Percentiles rank a stretch among this genome's conserved stretches.
Conservation (phyloP, 2,113 vertebrate genomes). For the Odocoileus hemionus region DNA sequence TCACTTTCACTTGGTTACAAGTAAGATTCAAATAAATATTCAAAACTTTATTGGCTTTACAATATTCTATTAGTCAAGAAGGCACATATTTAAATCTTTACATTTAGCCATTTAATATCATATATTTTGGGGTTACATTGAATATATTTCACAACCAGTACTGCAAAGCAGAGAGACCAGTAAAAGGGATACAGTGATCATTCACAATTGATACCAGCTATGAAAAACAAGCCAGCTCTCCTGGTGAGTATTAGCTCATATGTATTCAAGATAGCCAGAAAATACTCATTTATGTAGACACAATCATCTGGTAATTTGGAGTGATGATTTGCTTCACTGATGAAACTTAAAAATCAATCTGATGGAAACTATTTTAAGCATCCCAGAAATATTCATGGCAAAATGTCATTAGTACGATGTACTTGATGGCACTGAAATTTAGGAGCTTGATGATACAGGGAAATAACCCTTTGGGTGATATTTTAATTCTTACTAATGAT, state of each 20-base stretch:
- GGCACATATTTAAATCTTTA: not conserved
- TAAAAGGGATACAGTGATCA: not conserved
- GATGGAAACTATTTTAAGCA: slow-evolving; percentile 48
- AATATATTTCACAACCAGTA: not conserved
- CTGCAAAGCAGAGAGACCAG: not conserved
- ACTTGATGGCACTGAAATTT: not conserved
- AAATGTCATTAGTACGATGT: not conserved
- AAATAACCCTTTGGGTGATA: not conserved
- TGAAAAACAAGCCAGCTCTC: not conserved
- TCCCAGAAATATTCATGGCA: slow-evolving; percentile 12
- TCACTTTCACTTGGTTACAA: not conserved
- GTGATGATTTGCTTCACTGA: slow-evolving; percentile 44
- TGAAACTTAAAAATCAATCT: slow-evolving; percentile 58
- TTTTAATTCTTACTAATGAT: slow-evolving; percentile 18
- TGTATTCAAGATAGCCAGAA: not conserved
- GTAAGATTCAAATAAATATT: not conserved
- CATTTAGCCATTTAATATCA: not conserved
- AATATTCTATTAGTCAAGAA: not conserved
- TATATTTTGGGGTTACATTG: not conserved
- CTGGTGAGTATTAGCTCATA: not conserved
- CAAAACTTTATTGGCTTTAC: not conserved
- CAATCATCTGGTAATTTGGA: slow-evolving; percentile 10
- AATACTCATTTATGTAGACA: not conserved
- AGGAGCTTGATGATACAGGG: not conserved
- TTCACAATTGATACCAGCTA: not conserved